Percentiles rank a stretch among this genome's conserved stretches.
Conservation (phyloP, 1,140 invertebrate species). For the Goniozus legneri region DNA sequence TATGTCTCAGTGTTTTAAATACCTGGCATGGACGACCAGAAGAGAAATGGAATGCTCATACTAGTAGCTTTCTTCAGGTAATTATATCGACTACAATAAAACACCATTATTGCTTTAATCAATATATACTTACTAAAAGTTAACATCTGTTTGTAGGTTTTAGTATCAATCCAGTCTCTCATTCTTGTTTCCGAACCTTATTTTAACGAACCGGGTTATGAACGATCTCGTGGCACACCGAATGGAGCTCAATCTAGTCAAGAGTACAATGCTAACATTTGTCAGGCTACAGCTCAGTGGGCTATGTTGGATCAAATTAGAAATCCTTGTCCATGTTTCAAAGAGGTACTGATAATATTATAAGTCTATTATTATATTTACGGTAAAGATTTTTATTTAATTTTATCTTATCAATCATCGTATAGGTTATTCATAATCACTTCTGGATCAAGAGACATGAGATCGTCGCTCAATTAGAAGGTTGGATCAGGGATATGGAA, state of each 20-base stretch:
- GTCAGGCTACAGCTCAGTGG: constrained; percentile 92
- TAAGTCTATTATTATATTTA: constrained; percentile 1
- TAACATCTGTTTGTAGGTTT: constrained; percentile 59
- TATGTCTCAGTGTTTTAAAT: constrained; percentile 92
- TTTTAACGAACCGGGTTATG: constrained; percentile 97
- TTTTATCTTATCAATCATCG: constrained; percentile 15
- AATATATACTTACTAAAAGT: background rate
- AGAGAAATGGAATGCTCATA: constrained; percentile 97
- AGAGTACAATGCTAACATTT: constrained; percentile 95
- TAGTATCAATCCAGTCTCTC: constrained; percentile 94
- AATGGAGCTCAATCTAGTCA: constrained; percentile 82
- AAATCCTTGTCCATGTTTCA: constrained; percentile 90
- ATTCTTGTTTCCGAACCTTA: constrained; percentile 96
- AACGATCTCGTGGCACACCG: constrained; percentile 84
- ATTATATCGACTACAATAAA: constrained; percentile 8
- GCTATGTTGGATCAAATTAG: constrained; percentile 92
- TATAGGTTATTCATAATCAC: constrained; percentile 85
- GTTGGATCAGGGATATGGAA: constrained; percentile 87
- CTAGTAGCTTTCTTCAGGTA: constrained; percentile 92
- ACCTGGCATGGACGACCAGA: constrained; percentile 98
- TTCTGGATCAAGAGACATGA: constrained; percentile 94
- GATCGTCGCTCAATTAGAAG: constrained; percentile 83
- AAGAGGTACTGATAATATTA: constrained; percentile 63
- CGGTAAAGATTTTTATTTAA: too few species aligned
- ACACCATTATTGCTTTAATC: constrained; percentile 7